These are phyloP conservation scores for Semicossyphus pulcher DNA, from an alignment of 2,113 vertebrate species.

Conservation along the genomic window DNA sequence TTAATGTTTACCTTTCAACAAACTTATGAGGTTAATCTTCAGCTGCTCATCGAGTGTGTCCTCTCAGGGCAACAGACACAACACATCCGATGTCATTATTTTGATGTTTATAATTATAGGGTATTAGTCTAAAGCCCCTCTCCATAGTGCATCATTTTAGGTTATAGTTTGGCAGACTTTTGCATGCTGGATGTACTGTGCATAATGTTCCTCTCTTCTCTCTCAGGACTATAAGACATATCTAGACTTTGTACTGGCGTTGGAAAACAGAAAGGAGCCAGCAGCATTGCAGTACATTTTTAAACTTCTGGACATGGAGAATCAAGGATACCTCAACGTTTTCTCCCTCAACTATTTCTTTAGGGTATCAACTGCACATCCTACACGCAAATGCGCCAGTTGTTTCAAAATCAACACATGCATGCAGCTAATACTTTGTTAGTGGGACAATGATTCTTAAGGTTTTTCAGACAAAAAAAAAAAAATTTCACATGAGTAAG, in stretches of 20 bases:
- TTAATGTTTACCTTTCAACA: conserved; percentile 15
- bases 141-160: not conserved
- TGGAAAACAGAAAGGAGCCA: conserved; percentile 98
- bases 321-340: conserved; percentile 95
- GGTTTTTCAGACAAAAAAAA: not conserved
- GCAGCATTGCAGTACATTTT: conserved; percentile 98
- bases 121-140: not conserved
- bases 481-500: too few relatives aligned
- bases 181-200: too few relatives aligned
- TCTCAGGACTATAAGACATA: conserved; percentile 98
- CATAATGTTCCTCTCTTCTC: conserved; percentile 54
- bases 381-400: not conserved
- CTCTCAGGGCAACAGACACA: not conserved
- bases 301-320: conserved; percentile 98
- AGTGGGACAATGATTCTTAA: too few relatives aligned
- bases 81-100: too few relatives aligned
- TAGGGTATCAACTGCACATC: conserved; percentile 83
- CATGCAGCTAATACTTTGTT: not conserved
- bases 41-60: not conserved
- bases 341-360: conserved; percentile 99
- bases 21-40: not conserved
- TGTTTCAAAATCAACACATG: not conserved
- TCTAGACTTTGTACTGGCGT: conserved; percentile 96
- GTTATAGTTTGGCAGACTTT: not conserved
- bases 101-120: not conserved